Base-by-base conservation (phyloP, 2,888 invertebrate species). In the Lepidocyrtinus sp. region DNA sequence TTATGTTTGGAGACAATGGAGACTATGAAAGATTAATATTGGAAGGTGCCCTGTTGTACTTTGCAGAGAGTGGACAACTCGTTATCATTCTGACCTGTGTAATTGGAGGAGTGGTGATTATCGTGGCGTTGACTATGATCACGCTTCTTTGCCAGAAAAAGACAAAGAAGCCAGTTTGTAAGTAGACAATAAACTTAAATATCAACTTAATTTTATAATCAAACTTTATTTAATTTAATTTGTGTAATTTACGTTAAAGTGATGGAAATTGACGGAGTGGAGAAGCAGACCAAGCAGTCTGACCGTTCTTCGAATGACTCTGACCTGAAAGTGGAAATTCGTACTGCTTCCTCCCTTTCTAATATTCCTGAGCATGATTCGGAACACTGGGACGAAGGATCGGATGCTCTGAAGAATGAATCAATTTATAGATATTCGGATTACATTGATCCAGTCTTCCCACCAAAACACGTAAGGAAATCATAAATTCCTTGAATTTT, bases 281-380 rank as follows among this genome's bases (percentile, higher is more conserved):
- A 90, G 82, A 88, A 88, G 76, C 87, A 88, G 81, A 87, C 89
- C 87, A 90, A 90, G 87, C 90, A 88, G 81, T 96, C 96, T 78
- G 96, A 97, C 88, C 91, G 95, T 85, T 96, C 96, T 87, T 96
- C 96, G 70, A 87, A 96, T 88, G 96, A 96, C 87, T 96, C 96
- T 85, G 96, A 96, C 89, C 90, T 96, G 88, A 97, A 97, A 89
- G 91, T 96, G 84, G 96, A 97, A 89, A 91, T 96, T 82, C 91
- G 96, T 80, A 96, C 96, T 64, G 85, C 86, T 24, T 86, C 86
- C 27, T 86, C 85, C 70, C 74, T 86, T 27, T 86, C 86, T 46
- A 86, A 86, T 81, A 86, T 86, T 82, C 85, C 86, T 9, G 86
- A 86, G 71, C 85, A 86, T 63, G 87, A 87, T 61, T 86, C 87